These are phyloP conservation scores for Tachina lurida DNA, from an alignment of 2,888 invertebrate genomes.

Conservation along the genomic window DNA sequence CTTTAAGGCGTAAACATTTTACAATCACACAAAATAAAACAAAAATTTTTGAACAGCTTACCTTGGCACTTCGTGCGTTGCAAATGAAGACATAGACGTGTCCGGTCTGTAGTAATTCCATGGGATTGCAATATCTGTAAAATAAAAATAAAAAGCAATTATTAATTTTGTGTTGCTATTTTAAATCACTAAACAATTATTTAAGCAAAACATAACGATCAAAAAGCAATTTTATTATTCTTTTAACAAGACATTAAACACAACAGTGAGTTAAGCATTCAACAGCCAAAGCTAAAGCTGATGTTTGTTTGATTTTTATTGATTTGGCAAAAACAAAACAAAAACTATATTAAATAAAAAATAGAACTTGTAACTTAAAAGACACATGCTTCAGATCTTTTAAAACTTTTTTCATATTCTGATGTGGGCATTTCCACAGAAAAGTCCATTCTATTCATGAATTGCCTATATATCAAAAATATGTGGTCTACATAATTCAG, in stretches of 20 bases:
- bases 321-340: constrained; percentile 6
- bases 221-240: constrained; percentile 27
- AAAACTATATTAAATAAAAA: constrained; percentile 18
- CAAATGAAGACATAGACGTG: constrained; percentile 80
- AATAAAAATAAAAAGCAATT: constrained; percentile 14
- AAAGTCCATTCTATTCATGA: not conserved
- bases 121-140: constrained; percentile 82
- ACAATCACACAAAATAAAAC: not conserved
- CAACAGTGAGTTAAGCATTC: constrained; percentile 55
- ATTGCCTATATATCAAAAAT: not conserved
- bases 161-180: not conserved
- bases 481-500: too few species aligned
- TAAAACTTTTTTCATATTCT: constrained; percentile 23
- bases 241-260: constrained; percentile 36
- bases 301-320: not conserved
- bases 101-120: constrained; percentile 82
- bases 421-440: not conserved
- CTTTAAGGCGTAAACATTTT: constrained; percentile 1
- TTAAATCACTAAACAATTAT: constrained; percentile 21
- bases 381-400: constrained; percentile 37
- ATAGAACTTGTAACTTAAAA: constrained; percentile 10
- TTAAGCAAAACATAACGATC: constrained; percentile 42
- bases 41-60: constrained; percentile 69
- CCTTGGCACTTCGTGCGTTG: constrained; percentile 81
- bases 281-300: constrained; percentile 43